Percentiles rank a stretch among this genome's conserved stretches.
These are phyloP conservation scores for Dasyurus viverrinus DNA, from an alignment of 2,113 vertebrate species.

Conservation along the genomic window DNA sequence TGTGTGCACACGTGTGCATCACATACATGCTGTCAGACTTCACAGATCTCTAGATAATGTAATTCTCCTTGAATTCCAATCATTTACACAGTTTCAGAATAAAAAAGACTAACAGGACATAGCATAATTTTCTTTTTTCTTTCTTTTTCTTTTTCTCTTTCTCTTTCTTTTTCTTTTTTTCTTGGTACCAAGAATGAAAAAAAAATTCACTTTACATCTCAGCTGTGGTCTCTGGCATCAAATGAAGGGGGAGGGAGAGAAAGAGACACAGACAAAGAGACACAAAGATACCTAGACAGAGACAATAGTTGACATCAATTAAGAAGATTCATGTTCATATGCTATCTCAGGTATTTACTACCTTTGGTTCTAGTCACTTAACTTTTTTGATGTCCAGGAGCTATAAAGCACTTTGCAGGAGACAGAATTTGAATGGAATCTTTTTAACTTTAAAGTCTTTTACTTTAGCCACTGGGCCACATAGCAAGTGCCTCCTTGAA, in stretches of 20 bases:
- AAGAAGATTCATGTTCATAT: neutral
- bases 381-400: neutral
- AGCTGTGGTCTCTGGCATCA: neutral
- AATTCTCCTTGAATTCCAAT: neutral
- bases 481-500: neutral
- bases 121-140: neutral
- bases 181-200: neutral
- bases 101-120: neutral
- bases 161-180: too few species aligned
- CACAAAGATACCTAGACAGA: too few species aligned
- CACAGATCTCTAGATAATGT: neutral
- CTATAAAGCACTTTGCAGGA: neutral
- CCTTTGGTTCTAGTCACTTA: neutral
- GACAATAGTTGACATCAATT: neutral
- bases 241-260: neutral
- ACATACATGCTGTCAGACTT: neutral
- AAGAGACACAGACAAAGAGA: too few species aligned
- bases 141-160: too few species aligned
- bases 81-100: slow-evolving; percentile 7
- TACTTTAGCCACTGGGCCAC: too few species aligned
- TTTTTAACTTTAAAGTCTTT: neutral
- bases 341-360: neutral
- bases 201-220: neutral
- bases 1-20: neutral
- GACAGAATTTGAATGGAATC: neutral